Conservation (phyloP, 2,888 invertebrate species). For the Synanthedon vespiformis region DNA sequence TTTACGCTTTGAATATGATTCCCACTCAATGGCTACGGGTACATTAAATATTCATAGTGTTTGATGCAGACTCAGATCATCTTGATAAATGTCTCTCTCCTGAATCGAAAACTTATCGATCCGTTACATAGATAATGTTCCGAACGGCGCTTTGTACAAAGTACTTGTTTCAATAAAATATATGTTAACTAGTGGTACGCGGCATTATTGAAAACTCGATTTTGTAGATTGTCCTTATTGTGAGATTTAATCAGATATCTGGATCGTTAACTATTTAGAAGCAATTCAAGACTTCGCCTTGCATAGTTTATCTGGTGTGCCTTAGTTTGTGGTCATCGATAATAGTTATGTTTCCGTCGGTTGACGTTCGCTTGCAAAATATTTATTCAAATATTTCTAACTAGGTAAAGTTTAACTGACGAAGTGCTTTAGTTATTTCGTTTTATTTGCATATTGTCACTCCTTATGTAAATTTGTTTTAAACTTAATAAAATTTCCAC, state of each 20-base stretch:
- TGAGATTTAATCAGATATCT: constrained; percentile 31
- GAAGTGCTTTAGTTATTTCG: constrained; percentile 23
- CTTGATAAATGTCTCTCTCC: constrained; percentile 26
- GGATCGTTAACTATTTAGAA: constrained; percentile 41
- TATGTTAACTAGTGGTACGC: constrained; percentile 35
- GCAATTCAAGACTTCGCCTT: constrained; percentile 39
- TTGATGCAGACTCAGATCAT: constrained; percentile 23
- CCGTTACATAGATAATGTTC: background rate
- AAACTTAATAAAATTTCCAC: too few relatives aligned
- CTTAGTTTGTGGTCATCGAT: constrained; percentile 17
- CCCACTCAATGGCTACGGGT: constrained; percentile 24
- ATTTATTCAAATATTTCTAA: constrained; percentile 41
- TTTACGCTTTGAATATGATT: constrained; percentile 18
- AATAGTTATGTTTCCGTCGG: constrained; percentile 19
- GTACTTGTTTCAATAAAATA: constrained; percentile 28
- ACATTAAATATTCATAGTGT: constrained; percentile 34
- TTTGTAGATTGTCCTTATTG: constrained; percentile 28
- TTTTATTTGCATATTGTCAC: constrained; percentile 7
- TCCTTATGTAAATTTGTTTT: background rate
- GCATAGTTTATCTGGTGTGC: constrained; percentile 32
- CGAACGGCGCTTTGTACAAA: constrained; percentile 4
- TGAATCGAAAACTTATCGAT: constrained; percentile 18
- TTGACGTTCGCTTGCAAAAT: constrained; percentile 25
- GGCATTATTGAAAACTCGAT: constrained; percentile 39
- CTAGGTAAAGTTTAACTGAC: constrained; percentile 14